phyloP scores from a whole-genome alignment of 2,113 vertebrate species.

The Euleptes europaea region DNA sequence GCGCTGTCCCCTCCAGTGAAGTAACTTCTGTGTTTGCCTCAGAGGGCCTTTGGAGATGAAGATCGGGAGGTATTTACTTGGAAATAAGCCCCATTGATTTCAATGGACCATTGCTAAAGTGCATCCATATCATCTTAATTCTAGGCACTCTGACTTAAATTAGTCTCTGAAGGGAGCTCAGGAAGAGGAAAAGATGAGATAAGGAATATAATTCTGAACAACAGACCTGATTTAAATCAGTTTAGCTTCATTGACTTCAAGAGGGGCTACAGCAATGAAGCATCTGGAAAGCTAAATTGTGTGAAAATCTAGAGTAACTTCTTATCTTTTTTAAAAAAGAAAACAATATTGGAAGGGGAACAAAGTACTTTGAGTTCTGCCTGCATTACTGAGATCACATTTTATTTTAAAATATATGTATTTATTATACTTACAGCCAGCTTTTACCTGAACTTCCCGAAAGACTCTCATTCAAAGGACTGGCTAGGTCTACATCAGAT shows the following conservation, averaged over 20 bases:
- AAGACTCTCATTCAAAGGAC: too few relatives aligned
- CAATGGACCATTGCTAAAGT: constrained; percentile 15
- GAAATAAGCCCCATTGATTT: constrained; percentile 16
- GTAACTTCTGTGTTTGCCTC: neutral
- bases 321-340: neutral
- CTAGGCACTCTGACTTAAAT: constrained; percentile 27
- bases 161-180: constrained; percentile 26
- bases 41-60: neutral
- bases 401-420: neutral
- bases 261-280: neutral
- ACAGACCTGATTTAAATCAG: constrained; percentile 28
- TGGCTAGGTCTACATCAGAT: too few relatives aligned
- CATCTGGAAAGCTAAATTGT: constrained; percentile 28
- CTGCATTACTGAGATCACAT: neutral
- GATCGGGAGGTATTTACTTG: neutral
- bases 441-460: too few relatives aligned
- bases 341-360: neutral
- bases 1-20: neutral
- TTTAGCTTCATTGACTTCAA: constrained; percentile 14
- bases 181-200: constrained; percentile 11
- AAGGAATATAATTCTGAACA: constrained; percentile 8
- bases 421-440: too few relatives aligned
- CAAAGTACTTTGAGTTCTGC: neutral
- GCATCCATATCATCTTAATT: constrained; percentile 15
- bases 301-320: constrained; percentile 24